These are phyloP conservation scores for Iselma pallidipennis DNA, from an alignment of 2,888 invertebrate genomes.

Conservation along the genomic window DNA sequence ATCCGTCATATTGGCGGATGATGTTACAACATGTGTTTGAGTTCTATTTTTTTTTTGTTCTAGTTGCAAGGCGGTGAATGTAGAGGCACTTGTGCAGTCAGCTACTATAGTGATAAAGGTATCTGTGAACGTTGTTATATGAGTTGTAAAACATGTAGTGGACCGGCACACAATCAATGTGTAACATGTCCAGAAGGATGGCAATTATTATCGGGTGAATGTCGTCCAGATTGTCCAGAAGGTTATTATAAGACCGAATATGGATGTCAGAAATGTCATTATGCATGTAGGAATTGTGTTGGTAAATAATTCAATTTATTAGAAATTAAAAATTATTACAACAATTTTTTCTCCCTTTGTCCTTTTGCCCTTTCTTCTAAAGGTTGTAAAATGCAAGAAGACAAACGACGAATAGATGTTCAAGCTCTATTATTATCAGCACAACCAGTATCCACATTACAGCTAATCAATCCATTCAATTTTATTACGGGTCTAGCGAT, in stretches of 20 bases:
- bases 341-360: no score
- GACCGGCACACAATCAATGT: constrained; percentile 82
- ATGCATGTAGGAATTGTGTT: constrained; percentile 84
- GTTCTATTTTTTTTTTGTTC: constrained; percentile 24
- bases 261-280: constrained; percentile 87
- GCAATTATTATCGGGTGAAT: constrained; percentile 82
- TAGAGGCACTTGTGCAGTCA: constrained; percentile 75
- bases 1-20: no score
- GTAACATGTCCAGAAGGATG: constrained; percentile 80
- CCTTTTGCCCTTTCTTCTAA: background rate
- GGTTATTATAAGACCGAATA: constrained; percentile 82
- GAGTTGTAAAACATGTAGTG: constrained; percentile 83
- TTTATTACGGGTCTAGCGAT: constrained; percentile 69
- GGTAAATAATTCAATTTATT: constrained; percentile 63
- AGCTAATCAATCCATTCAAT: constrained; percentile 60
- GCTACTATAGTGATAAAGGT: constrained; percentile 85
- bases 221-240: constrained; percentile 83
- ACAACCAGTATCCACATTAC: constrained; percentile 53
- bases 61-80: constrained; percentile 81
- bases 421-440: constrained; percentile 53
- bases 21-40: no score
- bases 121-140: constrained; percentile 82
- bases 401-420: constrained; percentile 54
- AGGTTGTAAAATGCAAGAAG: constrained; percentile 55
- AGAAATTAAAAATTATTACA: background rate